Conservation (phyloP, 2,888 invertebrate species). For the Thumatha senex region DNA sequence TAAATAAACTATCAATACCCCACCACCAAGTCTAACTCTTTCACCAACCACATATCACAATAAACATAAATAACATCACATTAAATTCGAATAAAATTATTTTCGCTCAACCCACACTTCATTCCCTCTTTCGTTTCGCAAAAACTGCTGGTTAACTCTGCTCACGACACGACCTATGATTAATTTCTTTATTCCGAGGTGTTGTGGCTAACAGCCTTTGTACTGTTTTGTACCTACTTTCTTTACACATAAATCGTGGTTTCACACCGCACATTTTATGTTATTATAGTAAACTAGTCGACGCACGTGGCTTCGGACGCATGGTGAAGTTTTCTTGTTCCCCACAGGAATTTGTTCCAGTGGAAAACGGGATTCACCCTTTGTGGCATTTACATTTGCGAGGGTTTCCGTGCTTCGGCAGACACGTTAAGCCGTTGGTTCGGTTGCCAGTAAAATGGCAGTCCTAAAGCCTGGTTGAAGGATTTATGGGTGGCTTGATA, state of each 20-base stretch:
- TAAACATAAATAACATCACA: background rate
- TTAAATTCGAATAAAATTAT: conserved; percentile 7
- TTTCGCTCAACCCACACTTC: background rate
- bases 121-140: conserved; percentile 1
- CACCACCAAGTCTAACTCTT: background rate
- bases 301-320: too few relatives aligned
- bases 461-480: too few relatives aligned
- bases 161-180: conserved; percentile 40
- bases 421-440: too few relatives aligned
- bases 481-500: too few relatives aligned
- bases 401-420: too few relatives aligned
- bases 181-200: conserved; percentile 46
- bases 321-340: too few relatives aligned
- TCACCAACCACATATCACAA: background rate
- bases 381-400: too few relatives aligned
- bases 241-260: conserved; percentile 16
- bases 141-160: conserved; percentile 31
- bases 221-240: conserved; percentile 21
- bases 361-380: too few relatives aligned
- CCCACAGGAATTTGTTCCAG: too few relatives aligned
- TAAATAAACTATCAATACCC: too few relatives aligned
- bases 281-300: conserved; percentile 1
- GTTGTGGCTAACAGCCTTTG: conserved; percentile 32
- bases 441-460: too few relatives aligned
- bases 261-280: conserved; percentile 1